phyloP scores from a whole-genome alignment of 2,888 invertebrate genomes.

The Tubiluchus corallicola region DNA sequence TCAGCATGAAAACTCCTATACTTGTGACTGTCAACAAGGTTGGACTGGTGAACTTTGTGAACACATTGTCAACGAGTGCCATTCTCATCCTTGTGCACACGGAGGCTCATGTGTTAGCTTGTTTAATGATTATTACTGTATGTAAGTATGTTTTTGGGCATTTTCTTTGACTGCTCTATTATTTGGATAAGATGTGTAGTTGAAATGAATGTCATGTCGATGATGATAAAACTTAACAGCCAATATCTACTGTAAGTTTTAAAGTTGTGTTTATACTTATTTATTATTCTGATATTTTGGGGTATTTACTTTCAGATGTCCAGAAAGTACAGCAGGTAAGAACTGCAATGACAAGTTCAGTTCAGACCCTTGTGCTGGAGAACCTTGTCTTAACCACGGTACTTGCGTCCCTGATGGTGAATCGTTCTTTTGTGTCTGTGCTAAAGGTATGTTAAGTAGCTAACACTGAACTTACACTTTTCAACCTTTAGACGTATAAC shows the following conservation, averaged over 20 bases:
- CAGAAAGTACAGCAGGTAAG: background rate
- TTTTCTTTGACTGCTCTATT: too few relatives aligned
- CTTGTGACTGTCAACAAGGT: constrained; percentile 60
- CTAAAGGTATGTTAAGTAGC: too few relatives aligned
- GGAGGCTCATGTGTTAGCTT: constrained; percentile 75
- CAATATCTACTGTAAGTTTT: too few relatives aligned
- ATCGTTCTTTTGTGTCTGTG: background rate
- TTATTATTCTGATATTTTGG: too few relatives aligned
- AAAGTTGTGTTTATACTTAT: too few relatives aligned
- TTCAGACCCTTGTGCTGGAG: background rate
- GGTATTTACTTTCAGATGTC: too few relatives aligned
- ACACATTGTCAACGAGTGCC: constrained; percentile 66
- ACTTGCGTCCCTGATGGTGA: background rate
- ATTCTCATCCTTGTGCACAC: constrained; percentile 71
- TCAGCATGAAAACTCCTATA: constrained; percentile 63
- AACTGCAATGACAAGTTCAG: background rate
- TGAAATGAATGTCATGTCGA: too few relatives aligned
- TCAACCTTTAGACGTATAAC: too few relatives aligned
- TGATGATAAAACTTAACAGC: too few relatives aligned
- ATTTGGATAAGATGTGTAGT: too few relatives aligned
- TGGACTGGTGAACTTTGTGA: constrained; percentile 76
- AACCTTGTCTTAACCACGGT: background rate
- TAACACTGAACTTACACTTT: too few relatives aligned
- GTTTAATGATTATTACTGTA: constrained; percentile 78
- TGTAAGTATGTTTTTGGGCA: too few relatives aligned